Conservation (phyloP, 2,888 invertebrate species). For the Ligdia adustata region DNA sequence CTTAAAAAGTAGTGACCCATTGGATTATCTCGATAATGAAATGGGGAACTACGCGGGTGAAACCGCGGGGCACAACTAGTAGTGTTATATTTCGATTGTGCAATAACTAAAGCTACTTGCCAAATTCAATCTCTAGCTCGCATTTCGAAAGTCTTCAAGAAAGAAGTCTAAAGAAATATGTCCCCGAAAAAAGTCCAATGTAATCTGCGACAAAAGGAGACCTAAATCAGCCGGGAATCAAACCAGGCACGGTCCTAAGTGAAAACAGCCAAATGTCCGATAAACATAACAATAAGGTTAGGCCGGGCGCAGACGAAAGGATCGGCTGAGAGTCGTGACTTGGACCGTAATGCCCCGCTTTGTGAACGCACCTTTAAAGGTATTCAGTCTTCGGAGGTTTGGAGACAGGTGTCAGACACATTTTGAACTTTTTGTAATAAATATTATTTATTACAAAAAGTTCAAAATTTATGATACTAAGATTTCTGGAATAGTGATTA, state of each 20-base stretch:
- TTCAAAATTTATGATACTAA: no score
- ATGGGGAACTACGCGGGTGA: no score
- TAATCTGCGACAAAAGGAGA: conserved; percentile 9
- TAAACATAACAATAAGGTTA: conserved; percentile 21
- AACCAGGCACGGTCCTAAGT: conserved; percentile 10
- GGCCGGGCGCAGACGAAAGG: conserved; percentile 10
- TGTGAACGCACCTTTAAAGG: conserved; percentile 9
- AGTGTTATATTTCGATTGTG: no score
- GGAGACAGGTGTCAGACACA: conserved; percentile 2
- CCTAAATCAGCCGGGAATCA: conserved; percentile 10
- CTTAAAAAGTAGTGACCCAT: no score
- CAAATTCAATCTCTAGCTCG: no score
- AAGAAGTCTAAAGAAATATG: conserved; percentile 1
- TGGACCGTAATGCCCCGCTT: conserved; percentile 20
- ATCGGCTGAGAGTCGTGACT: conserved; percentile 19
- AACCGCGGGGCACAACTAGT: no score
- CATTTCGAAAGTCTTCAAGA: no score
- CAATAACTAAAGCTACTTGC: no score
- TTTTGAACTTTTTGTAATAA: neutral
- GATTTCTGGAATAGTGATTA: no score
- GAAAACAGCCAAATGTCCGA: conserved; percentile 15
- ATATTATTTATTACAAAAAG: no score
- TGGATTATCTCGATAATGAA: no score
- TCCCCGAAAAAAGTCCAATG: neutral
- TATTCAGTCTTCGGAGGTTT: conserved; percentile 11